Conservation (phyloP, 2,888 invertebrate species). For the Folsomia manolachei region DNA sequence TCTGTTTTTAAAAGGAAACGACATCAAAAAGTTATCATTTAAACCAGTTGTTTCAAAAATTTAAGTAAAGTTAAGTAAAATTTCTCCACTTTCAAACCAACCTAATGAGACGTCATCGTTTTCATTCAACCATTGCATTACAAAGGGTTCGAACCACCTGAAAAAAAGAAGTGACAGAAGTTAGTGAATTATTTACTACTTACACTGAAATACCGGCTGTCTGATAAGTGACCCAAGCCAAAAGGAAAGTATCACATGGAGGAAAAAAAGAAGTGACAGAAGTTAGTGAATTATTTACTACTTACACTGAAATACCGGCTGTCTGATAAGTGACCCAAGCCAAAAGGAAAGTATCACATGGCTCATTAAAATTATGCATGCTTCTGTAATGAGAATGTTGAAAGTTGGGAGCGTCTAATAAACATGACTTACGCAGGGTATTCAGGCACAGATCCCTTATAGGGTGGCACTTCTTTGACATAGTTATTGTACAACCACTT, state of each 20-base stretch:
- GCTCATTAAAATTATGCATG: too few relatives aligned
- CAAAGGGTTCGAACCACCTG: constrained; percentile 99
- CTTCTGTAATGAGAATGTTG: too few relatives aligned
- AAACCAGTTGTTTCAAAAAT: too few relatives aligned
- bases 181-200: background rate
- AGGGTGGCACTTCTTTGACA: constrained; percentile 94
- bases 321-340: too few relatives aligned
- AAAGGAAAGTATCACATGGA: too few relatives aligned
- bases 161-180: constrained; percentile 30
- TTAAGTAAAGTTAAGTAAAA: too few relatives aligned
- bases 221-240: too few relatives aligned
- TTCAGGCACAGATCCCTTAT: constrained; percentile 94
- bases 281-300: background rate
- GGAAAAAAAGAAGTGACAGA: constrained; percentile 32
- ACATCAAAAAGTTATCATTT: too few relatives aligned
- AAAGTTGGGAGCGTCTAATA: too few relatives aligned
- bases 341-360: too few relatives aligned
- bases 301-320: background rate
- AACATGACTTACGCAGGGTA: constrained; percentile 74
- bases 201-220: background rate
- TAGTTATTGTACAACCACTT: constrained; percentile 99
- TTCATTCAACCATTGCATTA: constrained; percentile 99
- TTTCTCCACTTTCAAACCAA: too few relatives aligned
- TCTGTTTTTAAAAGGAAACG: too few relatives aligned
- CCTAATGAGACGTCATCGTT: constrained; percentile 98